Evolutionary conservation across 2,797 vertebrate species (phyloP).

Genomic region (Gallinago solitaria): DNA sequence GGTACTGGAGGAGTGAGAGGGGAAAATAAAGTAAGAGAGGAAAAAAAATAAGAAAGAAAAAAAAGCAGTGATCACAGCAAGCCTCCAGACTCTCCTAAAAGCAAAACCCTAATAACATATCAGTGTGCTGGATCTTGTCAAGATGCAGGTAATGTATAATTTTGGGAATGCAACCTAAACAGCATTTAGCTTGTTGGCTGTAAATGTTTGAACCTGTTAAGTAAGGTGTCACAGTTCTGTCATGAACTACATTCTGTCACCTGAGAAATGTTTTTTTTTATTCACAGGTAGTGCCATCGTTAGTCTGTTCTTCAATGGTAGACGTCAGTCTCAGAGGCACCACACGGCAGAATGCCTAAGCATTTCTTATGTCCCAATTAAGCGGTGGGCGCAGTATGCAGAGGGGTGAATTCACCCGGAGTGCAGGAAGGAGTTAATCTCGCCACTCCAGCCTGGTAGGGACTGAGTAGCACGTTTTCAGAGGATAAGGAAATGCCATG

Average conservation of each 20-base stretch:
- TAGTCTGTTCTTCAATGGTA: background rate
- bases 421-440: background rate
- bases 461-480: background rate
- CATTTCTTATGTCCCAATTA: background rate
- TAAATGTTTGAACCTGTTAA: background rate
- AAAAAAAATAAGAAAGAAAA: background rate
- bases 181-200: constrained; percentile 9
- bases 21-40: background rate
- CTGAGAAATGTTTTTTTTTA: background rate
- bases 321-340: background rate
- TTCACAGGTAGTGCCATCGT: background rate
- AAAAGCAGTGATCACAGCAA: background rate
- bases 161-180: constrained; percentile 23
- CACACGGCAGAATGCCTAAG: background rate
- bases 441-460: background rate
- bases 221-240: background rate
- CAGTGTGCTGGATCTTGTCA: constrained; percentile 47
- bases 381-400: background rate
- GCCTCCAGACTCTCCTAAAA: background rate
- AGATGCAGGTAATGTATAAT: background rate
- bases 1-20: background rate
- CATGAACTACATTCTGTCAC: background rate
- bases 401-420: background rate
- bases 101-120: background rate
- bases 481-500: background rate